Percentiles rank a stretch among this genome's conserved stretches.
Conservation (phyloP, 2,113 vertebrate species). For the Tretioscincus oriximinensis region DNA sequence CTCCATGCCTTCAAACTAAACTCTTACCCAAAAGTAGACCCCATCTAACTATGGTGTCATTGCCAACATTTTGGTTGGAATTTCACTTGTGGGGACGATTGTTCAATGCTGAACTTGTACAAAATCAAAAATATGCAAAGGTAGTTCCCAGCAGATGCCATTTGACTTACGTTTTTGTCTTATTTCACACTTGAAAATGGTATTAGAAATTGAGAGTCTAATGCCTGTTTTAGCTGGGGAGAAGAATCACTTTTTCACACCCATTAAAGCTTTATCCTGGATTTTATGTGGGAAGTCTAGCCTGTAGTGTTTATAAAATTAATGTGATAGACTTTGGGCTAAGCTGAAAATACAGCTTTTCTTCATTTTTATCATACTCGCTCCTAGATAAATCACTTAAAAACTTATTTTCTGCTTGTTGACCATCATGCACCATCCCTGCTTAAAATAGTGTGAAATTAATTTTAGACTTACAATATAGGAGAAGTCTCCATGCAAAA, state of each 20-base stretch:
- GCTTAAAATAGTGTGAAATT: conserved; percentile 33
- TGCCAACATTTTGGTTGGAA: neutral
- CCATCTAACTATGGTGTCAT: neutral
- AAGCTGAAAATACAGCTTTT: neutral
- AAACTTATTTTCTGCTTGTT: conserved; percentile 30
- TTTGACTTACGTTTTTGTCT: neutral
- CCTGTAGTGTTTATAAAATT: neutral
- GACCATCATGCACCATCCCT: conserved; percentile 23
- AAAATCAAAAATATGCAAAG: neutral
- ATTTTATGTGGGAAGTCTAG: too few species aligned
- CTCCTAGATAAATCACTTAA: neutral
- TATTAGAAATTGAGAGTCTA: neutral
- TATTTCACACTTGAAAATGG: neutral
- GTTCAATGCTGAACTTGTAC: neutral
- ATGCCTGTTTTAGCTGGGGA: too few species aligned
- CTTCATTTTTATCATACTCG: conserved; percentile 15
- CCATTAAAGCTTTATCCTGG: too few species aligned
- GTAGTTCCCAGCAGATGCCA: neutral
- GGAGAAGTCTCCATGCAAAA: conserved; percentile 18
- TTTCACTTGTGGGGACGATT: neutral
- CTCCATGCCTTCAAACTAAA: neutral
- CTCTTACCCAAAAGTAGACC: neutral
- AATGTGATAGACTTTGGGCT: neutral
- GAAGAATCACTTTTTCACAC: too few species aligned
- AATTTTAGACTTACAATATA: conserved; percentile 22